phyloP scores from a whole-genome alignment of 1,140 invertebrate genomes.

The Drosophila oshimai region DNA sequence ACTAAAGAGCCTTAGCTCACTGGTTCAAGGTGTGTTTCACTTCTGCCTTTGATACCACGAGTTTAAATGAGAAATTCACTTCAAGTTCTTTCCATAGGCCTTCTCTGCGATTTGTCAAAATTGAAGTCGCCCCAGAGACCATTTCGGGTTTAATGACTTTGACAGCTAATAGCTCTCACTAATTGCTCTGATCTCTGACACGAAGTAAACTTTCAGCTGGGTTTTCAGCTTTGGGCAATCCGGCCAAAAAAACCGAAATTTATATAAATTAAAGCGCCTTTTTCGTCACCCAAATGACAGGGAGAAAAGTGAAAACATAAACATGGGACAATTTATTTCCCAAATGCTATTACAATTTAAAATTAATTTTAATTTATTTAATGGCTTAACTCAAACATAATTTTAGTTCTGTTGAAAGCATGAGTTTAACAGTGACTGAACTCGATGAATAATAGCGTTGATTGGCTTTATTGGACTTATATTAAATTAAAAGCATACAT shows the following conservation, averaged over 20 bases:
- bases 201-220: slow-evolving; percentile 22
- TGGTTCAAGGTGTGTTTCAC: slow-evolving; percentile 27
- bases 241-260: background rate
- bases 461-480: too few species aligned
- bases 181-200: slow-evolving; percentile 51
- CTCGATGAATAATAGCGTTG: too few species aligned
- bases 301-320: slow-evolving; percentile 18
- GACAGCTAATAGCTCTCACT: slow-evolving; percentile 51
- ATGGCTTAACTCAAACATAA: too few species aligned
- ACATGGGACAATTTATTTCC: too few species aligned
- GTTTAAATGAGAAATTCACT: slow-evolving; percentile 13
- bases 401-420: too few species aligned
- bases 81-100: slow-evolving; percentile 4
- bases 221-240: background rate
- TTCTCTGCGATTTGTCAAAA: slow-evolving; percentile 45
- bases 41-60: background rate
- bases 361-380: too few species aligned
- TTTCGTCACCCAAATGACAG: slow-evolving; percentile 6
- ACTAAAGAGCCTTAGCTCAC: slow-evolving; percentile 25
- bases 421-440: too few species aligned
- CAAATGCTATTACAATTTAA: too few species aligned
- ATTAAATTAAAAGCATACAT: too few species aligned
- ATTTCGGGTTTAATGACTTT: slow-evolving; percentile 29
- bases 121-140: slow-evolving; percentile 33
- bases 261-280: slow-evolving; percentile 18